These are phyloP conservation scores for Eupithecia centaureata DNA, from an alignment of 2,888 invertebrate genomes.

Conservation along the genomic window DNA sequence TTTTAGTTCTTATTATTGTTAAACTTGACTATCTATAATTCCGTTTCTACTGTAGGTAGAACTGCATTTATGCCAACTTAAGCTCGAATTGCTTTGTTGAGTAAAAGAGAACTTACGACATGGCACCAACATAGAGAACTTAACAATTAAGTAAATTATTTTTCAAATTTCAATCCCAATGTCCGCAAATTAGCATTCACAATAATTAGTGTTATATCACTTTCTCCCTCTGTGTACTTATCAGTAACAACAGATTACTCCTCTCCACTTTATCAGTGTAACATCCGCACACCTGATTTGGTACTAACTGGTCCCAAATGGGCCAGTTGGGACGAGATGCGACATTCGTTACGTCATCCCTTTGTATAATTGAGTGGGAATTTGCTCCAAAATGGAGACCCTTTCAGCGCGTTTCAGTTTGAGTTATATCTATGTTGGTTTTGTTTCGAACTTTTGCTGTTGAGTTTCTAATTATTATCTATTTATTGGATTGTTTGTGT, in stretches of 20 bases:
- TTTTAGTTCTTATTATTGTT: too few relatives aligned
- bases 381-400: slow-evolving; percentile 13
- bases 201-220: neutral
- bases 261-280: slow-evolving; percentile 29
- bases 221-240: neutral
- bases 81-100: too few relatives aligned
- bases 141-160: too few relatives aligned
- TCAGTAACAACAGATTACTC: slow-evolving; percentile 5
- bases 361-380: slow-evolving; percentile 28
- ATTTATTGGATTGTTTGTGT: neutral
- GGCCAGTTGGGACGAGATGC: neutral
- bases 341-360: neutral
- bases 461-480: neutral
- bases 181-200: too few relatives aligned
- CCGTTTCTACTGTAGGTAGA: too few relatives aligned
- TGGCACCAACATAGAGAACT: too few relatives aligned
- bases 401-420: neutral
- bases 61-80: too few relatives aligned
- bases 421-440: slow-evolving; percentile 2
- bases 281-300: slow-evolving; percentile 24
- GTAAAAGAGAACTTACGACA: too few relatives aligned
- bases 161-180: too few relatives aligned
- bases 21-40: too few relatives aligned
- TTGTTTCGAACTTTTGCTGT: neutral
- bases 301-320: slow-evolving; percentile 11